Base-by-base conservation (phyloP, 2,797 vertebrate species). In the Microtus californicus region DNA sequence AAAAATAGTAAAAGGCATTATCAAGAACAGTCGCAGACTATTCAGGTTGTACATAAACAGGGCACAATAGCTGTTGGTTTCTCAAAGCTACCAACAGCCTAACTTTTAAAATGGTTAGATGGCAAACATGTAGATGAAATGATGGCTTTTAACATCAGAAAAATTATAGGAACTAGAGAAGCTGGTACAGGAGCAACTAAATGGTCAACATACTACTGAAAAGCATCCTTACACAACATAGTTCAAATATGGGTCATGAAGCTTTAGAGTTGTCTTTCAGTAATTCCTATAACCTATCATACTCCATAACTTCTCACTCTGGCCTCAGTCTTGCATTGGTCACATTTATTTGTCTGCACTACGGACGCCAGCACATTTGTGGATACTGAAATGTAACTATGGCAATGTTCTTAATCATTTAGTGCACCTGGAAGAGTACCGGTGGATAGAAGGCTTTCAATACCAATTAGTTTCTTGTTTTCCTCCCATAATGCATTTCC, bases 401-500 rank as follows among this genome's bases (percentile, higher is more conserved):
- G 59, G 3, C n/a, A 37, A 59, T 17, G 1, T 48, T 63, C 59
- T 79, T 90, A 81, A 43, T 95, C 48, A 74, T 76, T 13, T 54
- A 63, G 59, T 34, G 45, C 31, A 34, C 21, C 37, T 51, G 29
- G 43, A 43, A 65, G 43, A 83, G 25, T 67, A 40, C 51, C 77
- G 14, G 15, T 80, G 73, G 59, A 59, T 48, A 83, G 71, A 83
- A 80, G 61, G 37, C 15, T 91, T 89, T 95, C 79, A 51, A 15
- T 94, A 59, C 19, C 45, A 71, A 80, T 93, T 73, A 83, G 25
- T 6, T 67, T 91, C 19, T 21, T 91, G 34, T 11, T 94, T 92
- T 19, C 80, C 79, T 73, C 56, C 40, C 54, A 82, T 37, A 81
- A 54, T 40, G 14, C 90, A 76, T 71, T 45, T 83, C 51, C 67